These are phyloP conservation scores for Decapterus maruadsi DNA, from an alignment of 2,797 vertebrate species.

Conservation along the genomic window DNA sequence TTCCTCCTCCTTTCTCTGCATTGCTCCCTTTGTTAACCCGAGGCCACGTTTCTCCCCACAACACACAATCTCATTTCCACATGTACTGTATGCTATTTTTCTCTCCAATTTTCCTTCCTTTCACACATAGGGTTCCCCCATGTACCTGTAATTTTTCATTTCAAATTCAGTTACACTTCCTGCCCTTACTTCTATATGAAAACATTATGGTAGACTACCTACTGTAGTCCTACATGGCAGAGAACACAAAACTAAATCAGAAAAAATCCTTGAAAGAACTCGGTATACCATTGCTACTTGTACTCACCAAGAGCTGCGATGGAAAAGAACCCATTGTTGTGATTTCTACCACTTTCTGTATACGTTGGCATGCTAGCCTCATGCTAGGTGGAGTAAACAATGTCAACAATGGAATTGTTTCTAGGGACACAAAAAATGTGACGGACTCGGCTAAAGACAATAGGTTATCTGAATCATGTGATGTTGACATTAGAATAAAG, in stretches of 20 bases:
- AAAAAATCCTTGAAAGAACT: neutral
- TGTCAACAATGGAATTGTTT: too few species aligned
- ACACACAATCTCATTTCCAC: constrained; percentile 50
- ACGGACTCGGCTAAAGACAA: too few species aligned
- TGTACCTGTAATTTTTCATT: neutral
- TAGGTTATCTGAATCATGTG: too few species aligned
- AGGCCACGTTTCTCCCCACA: constrained; percentile 40
- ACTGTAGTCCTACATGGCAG: neutral
- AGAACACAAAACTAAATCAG: neutral
- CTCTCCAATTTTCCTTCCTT: neutral
- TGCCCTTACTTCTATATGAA: constrained; percentile 15
- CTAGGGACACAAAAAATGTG: too few species aligned
- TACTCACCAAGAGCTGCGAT: too few species aligned
- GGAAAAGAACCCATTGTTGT: too few species aligned
- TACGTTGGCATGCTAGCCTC: too few species aligned
- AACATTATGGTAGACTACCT: neutral
- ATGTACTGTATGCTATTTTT: constrained; percentile 19
- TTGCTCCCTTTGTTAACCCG: constrained; percentile 40
- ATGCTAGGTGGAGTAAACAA: too few species aligned
- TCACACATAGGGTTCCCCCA: constrained; percentile 9
- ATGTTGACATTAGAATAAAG: too few species aligned
- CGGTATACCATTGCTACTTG: too few species aligned
- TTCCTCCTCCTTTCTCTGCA: constrained; percentile 13
- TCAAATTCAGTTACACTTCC: constrained; percentile 29
- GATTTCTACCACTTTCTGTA: too few species aligned